Evolutionary conservation across 2,113 vertebrate genomes (phyloP), one percentile per base, ranked within the genome.

Genomic region (Spea multiplicata): DNA sequence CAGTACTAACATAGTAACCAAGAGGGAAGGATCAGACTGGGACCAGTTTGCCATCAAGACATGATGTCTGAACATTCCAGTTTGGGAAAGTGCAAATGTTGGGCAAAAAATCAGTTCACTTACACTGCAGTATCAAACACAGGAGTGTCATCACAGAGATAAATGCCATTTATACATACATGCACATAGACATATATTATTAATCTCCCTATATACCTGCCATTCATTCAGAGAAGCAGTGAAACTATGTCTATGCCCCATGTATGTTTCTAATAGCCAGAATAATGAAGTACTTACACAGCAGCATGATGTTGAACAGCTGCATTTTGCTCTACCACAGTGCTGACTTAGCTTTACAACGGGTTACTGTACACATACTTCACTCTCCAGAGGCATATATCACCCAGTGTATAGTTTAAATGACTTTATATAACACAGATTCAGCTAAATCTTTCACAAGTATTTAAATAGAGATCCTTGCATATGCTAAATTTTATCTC

Each of bases 91-190:
- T 10, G 30, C 62, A 69, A 48, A 66, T 72, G 69, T 75, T 44
- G 64, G 64, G 50, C 76, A 62, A 46, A 46, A 17, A 59, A 59
- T 14, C 46, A 62, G 72, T 8, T 47, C 57, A 67, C 78, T 62
- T 80, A 79, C 72, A 66, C 48, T 44, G 48, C 13, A 48, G 47
- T 45, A 67, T 80, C 52, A 66, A 12, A 73, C 61, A 44, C 49
- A 79, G 61, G 4, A 55, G 17, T 79, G 69, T 73, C 69, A 50
- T 64, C 62, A 17, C n/a, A 47, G 52, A 80, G 78, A 80, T 68
- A 65, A 67, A 74, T 80, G 78, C 44, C 78, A 73, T 80, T 74
- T 74, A 67, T 73, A 48, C 16, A 66, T 79, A 73, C 48, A 79
- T 79, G 46, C 49, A 71, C 6, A 7, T 49, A 73, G 6, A 48